Base-by-base conservation (phyloP, 2,888 invertebrate genomes). In the Andrena bicolor region DNA sequence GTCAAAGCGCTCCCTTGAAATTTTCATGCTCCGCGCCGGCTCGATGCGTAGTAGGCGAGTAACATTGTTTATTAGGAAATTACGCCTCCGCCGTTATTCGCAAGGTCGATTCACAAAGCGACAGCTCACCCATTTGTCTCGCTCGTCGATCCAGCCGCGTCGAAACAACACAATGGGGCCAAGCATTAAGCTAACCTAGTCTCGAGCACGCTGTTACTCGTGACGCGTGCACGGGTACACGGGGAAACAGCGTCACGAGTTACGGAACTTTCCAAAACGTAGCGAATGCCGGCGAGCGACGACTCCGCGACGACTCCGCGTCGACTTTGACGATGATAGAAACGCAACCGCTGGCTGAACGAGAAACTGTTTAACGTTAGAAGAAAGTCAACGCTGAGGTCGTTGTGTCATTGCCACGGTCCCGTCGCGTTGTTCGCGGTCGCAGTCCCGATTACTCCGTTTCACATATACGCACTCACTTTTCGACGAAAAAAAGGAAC, bases 341-440 rank as follows among this genome's bases (percentile, higher is more conserved):
- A 49, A 49, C n/a, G 20, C 1, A 41, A 6, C 68, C 30, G 28
- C 13, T 74, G 35, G 26, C 3, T 26, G 3, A 53, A 41, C 48
- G 2, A 8, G 23, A 48, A 58, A 71, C 63, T 73, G 70, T 58
- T 65, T 41, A 66, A 64, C 28, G 60, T 58, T 61, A 20, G 16
- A 60, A 63, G 51, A 78, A 60, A 79, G 76, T 80, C 80, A 71
- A 76, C 80, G 77, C 73, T 56, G 63, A 82, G 72, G 71, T 76
- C 79, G 84, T 82, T 73, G 83, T 87, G 87, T 87, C 87, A 87
- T 81, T 85, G 87, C 75, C 87, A 83, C 81, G 85, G 84, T 81
- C 76, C 75, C 63, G 51, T 80, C 78, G 60, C 63, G 58, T 71
- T 82, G 70, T 81, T 88, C 82, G 77, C 76, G 76, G 86, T 79